Evolutionary conservation across 2,888 invertebrate genomes (phyloP), one percentile per base, ranked within the genome.

Genomic region (Hirtodrosophila cameraria): DNA sequence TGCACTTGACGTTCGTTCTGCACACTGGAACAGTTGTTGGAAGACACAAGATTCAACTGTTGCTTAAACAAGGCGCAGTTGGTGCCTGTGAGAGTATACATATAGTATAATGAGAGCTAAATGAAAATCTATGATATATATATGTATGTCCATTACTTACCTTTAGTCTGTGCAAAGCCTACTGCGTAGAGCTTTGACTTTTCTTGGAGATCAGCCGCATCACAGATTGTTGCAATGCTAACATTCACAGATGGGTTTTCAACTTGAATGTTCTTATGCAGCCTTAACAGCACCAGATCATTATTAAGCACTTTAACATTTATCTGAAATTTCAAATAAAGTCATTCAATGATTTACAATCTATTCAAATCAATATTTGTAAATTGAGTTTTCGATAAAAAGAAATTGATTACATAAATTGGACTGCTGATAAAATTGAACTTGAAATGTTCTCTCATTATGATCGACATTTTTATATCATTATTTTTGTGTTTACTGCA

Each of bases 61-160:
- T 23, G 23, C 23, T 6, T 4, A 1, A 66, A 66, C 33, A 52
- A 8, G 1, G 0, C 27, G 9, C 66, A 65, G 4, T 42, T 57
- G 4, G 8, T 15, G 9, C 7, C 67, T 64, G 20, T 4, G 4
- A 13, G 1, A n/a, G n/a, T n/a, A n/a, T 4, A 20, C 6, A 12
- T 6, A 23, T 23, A 7, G 8, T 23, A 13, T 4, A 4, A 7
- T 9, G 8, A 23, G 6, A 23, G 6, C 23, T 23, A 20, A 4
- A 8, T 5, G 0, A 1, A 18, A 23, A 1, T 23, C 8, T 4
- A 2, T 6, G 7, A 23, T 4, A 23, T 23, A 23, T 4, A 23
- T 23, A 1, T 18, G 3, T 18, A 18, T 5, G 18, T 18, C 4
- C 7, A 27, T 7, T 15, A 5, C 45, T 33, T 8, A 18, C 45